Percentiles rank a stretch among this genome's conserved stretches.
Conservation (phyloP, 2,888 invertebrate species). For the Tridacna crocea region DNA sequence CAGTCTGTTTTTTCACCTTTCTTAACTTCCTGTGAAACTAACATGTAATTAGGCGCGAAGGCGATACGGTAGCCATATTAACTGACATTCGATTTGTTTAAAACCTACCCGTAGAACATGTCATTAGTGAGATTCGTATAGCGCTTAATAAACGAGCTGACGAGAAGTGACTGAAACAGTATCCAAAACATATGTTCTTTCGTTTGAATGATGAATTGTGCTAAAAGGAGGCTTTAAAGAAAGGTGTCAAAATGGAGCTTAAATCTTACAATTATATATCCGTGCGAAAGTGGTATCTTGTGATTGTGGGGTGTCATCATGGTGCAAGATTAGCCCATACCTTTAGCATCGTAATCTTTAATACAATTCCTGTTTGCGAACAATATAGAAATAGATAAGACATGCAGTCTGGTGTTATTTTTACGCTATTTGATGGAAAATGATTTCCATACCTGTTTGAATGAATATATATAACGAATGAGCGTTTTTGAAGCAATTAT, state of each 20-base stretch:
- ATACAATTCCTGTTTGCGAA: neutral
- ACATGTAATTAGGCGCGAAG: constrained; percentile 44
- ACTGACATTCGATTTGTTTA: constrained; percentile 43
- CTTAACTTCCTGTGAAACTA: constrained; percentile 20
- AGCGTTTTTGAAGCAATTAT: no score
- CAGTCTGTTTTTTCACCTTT: constrained; percentile 27
- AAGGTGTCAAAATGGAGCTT: constrained; percentile 23
- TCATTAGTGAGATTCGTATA: constrained; percentile 36
- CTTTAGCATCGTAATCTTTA: neutral
- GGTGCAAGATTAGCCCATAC: neutral
- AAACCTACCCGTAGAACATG: constrained; percentile 36
- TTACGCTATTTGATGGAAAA: no score
- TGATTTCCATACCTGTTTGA: no score
- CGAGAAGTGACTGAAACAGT: constrained; percentile 44
- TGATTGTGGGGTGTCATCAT: constrained; percentile 12
- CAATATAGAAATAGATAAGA: no score
- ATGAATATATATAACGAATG: no score
- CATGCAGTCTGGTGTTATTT: no score
- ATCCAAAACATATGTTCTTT: constrained; percentile 59
- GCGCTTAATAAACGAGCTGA: constrained; percentile 50
- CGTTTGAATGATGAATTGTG: constrained; percentile 52
- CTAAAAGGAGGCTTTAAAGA: constrained; percentile 16
- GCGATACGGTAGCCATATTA: constrained; percentile 47
- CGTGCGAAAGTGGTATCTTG: constrained; percentile 45
- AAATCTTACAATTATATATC: constrained; percentile 37